A percentile compares a stretch with the other conserved stretches of the same genome.
These are phyloP conservation scores for Malurus melanocephalus DNA, from an alignment of 2,113 vertebrate genomes.

Conservation along the genomic window DNA sequence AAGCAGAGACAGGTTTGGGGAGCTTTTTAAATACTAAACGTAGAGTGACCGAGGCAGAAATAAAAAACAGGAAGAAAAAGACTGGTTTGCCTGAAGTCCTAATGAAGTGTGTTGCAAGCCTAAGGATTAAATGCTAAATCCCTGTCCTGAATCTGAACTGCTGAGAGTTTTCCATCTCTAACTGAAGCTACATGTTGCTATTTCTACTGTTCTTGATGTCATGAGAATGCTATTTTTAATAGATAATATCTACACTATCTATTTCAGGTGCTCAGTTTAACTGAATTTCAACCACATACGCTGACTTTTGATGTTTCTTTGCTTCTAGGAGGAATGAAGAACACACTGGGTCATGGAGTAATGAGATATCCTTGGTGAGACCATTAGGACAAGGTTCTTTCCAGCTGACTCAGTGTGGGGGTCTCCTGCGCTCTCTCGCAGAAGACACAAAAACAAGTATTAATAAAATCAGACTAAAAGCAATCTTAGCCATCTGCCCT, in stretches of 20 bases:
- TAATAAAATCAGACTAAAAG: conserved; percentile 63
- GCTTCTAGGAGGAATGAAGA: background rate
- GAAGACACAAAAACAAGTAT: conserved; percentile 26
- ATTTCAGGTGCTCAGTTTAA: background rate
- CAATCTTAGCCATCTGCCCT: conserved; percentile 57
- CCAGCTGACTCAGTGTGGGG: background rate
- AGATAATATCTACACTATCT: background rate
- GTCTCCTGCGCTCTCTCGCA: background rate
- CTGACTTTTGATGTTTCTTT: background rate
- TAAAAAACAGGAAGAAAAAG: background rate
- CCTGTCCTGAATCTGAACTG: background rate
- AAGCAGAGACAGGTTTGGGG: background rate
- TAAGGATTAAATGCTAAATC: background rate
- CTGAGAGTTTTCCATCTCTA: background rate
- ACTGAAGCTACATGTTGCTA: background rate
- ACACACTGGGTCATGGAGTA: background rate
- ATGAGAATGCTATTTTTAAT: background rate
- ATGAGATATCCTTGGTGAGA: background rate
- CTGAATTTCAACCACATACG: background rate
- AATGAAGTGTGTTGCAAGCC: background rate
- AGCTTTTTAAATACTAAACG: background rate
- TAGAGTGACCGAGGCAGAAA: background rate
- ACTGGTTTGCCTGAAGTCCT: background rate
- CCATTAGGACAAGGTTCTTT: background rate
- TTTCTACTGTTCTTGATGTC: background rate